phyloP scores from a whole-genome alignment of 2,113 vertebrate species.

The Petrocephalus zakoni region DNA sequence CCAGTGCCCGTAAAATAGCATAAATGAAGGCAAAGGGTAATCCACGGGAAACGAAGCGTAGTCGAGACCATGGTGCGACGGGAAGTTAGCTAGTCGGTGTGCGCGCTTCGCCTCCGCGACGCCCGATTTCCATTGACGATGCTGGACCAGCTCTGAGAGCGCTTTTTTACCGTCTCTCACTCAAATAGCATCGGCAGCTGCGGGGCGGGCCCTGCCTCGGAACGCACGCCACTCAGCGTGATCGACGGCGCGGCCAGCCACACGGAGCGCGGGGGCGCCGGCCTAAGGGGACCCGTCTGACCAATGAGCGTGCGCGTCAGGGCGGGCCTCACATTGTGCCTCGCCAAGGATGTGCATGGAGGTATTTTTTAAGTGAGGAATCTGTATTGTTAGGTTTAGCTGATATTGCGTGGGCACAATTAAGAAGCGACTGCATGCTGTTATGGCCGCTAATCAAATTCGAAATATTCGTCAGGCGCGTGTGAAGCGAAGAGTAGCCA shows the following conservation, averaged over 20 bases:
- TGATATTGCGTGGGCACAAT: background rate
- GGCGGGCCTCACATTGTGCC: slow-evolving; percentile 6
- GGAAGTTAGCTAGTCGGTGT: slow-evolving; percentile 47
- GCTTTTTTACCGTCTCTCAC: slow-evolving; percentile 63
- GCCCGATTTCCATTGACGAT: slow-evolving; percentile 61
- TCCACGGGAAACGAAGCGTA: slow-evolving; percentile 74
- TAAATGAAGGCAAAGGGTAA: slow-evolving; percentile 78
- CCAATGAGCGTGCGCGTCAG: slow-evolving; percentile 38
- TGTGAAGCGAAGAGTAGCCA: background rate
- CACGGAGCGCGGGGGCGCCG: background rate
- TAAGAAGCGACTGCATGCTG: background rate
- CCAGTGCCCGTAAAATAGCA: slow-evolving; percentile 70
- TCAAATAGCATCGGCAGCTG: slow-evolving; percentile 76
- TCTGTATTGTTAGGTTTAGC: background rate
- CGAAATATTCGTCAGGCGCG: background rate
- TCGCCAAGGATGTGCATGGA: background rate
- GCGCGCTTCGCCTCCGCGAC: slow-evolving; percentile 52
- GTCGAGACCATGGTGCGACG: slow-evolving; percentile 78
- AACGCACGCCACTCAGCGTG: slow-evolving; percentile 51
- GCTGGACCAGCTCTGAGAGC: slow-evolving; percentile 68
- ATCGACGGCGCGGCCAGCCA: slow-evolving; percentile 53
- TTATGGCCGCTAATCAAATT: background rate
- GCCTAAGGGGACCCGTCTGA: background rate
- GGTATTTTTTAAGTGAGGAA: background rate
- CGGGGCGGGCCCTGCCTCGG: slow-evolving; percentile 32